Base-by-base conservation (phyloP, 64 coral and sea anemone species). In the Montipora capricornis region DNA sequence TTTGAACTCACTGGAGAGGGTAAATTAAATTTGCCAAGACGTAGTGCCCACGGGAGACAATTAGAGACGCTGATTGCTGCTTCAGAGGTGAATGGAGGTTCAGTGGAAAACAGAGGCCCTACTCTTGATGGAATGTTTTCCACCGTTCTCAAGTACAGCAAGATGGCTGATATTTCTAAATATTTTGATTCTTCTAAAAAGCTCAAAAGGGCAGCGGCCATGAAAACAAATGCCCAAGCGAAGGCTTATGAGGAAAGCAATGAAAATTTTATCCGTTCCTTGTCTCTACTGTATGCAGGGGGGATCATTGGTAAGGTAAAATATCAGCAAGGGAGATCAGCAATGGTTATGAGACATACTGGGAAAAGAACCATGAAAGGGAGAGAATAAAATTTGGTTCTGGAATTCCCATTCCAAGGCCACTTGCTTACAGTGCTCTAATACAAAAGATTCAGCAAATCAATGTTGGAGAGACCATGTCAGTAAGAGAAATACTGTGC, bases 261-360 rank as follows among this genome's bases (percentile, higher is more conserved):
- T 6, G 87, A 94, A 20, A 94, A 94, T 76, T 61, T 76, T 52
- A 70, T 90, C 44, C 45, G 85, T 50, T 93, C 91, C 0, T 71
- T 74, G 87, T 64, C 91, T 10, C 62, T 93, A 10, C 91, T 93
- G 29, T 93, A 93, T 93, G 91, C 91, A 19, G 83, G 91, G 48
- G 91, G 91, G 48, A 20, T 93, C 0, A 93, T 89, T 46, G 53
- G 92, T 4, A 94, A 94, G 13, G 57, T 14, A 2, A 90, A 95
- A 68, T 87, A 95, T 57, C 45, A 85, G 20, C 87, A 79, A 8
- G 53, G 73, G 0, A 78, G 82, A 59, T 95, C 88, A 58, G 9
- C 55, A 3, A 47, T 95, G 7, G 80, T 90, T 4, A 95, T 73
- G 71, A 53, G 20, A 59, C 60, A 91, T 48, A 91, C 74, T 45